These are phyloP conservation scores for Drosophila biarmipes DNA, from an alignment of 1,140 invertebrate genomes.

Conservation along the genomic window DNA sequence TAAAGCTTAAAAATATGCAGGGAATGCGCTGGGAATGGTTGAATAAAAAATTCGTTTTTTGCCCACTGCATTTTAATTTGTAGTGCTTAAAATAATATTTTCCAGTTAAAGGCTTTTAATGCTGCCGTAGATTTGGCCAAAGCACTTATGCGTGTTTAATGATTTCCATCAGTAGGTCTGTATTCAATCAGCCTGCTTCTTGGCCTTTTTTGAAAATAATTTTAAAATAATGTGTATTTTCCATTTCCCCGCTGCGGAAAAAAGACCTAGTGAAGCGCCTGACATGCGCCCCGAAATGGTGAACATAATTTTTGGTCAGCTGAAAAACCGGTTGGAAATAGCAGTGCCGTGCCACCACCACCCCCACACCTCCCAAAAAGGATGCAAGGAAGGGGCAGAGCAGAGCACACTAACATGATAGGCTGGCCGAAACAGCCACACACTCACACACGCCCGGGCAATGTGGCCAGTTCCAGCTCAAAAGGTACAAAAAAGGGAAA, in stretches of 20 bases:
- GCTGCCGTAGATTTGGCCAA: neutral
- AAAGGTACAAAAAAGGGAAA: conserved; percentile 45
- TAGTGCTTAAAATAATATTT: neutral
- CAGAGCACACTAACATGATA: conserved; percentile 78
- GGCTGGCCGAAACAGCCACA: conserved; percentile 59
- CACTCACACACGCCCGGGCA: conserved; percentile 33
- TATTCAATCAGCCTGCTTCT: conserved; percentile 16
- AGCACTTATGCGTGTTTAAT: conserved; percentile 3
- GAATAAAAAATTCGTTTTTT: neutral
- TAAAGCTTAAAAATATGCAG: conserved; percentile 10
- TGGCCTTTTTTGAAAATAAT: conserved; percentile 41
- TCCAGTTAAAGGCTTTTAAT: neutral
- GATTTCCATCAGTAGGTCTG: conserved; percentile 1
- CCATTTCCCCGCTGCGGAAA: conserved; percentile 14
- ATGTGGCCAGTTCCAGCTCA: conserved; percentile 36
- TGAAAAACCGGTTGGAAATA: conserved; percentile 42
- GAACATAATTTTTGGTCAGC: conserved; percentile 69
- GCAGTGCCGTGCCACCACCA: conserved; percentile 9
- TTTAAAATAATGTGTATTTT: conserved; percentile 55
- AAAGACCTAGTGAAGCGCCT: conserved; percentile 22
- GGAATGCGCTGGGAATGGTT: conserved; percentile 4
- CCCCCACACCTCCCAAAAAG: conserved; percentile 16
- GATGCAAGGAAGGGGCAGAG: conserved; percentile 48
- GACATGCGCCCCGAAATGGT: conserved; percentile 52
- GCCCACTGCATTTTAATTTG: neutral